Percentiles rank a stretch among this genome's conserved stretches.
These are phyloP conservation scores for Cerastis rubricosa DNA, from an alignment of 2,888 invertebrate species.

Conservation along the genomic window DNA sequence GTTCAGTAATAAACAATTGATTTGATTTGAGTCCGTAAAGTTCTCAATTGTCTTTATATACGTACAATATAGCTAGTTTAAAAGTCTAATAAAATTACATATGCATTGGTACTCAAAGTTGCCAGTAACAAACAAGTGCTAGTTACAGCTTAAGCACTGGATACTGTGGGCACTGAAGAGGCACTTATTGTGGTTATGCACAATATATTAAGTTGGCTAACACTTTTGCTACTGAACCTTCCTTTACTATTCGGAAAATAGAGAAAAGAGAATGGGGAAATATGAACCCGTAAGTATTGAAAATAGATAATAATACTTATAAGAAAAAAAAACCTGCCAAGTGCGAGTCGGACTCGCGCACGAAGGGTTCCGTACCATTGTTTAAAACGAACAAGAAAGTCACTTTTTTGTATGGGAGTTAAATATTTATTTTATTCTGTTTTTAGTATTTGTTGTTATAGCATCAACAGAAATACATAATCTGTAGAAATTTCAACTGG, in stretches of 20 bases:
- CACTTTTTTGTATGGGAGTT: too few relatives aligned
- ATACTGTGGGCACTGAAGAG: neutral
- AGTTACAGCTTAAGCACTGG: slow-evolving; percentile 3
- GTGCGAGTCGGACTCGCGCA: too few relatives aligned
- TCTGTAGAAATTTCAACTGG: too few relatives aligned
- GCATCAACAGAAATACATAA: too few relatives aligned
- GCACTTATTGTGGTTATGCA: neutral
- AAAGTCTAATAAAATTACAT: slow-evolving; percentile 17
- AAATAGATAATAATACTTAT: neutral
- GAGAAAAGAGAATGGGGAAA: too few relatives aligned
- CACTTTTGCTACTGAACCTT: neutral
- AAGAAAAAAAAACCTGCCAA: too few relatives aligned
- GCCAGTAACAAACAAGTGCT: slow-evolving; percentile 3
- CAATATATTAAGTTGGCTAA: neutral
- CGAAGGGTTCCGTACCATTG: too few relatives aligned
- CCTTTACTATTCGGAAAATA: neutral
- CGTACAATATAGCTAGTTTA: neutral
- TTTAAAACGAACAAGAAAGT: too few relatives aligned
- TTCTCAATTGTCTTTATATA: neutral
- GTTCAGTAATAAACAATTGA: too few relatives aligned
- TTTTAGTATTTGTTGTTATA: too few relatives aligned
- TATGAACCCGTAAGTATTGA: neutral
- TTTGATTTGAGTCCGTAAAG: neutral
- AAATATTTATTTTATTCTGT: too few relatives aligned
- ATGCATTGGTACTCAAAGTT: slow-evolving; percentile 18